Conservation (phyloP, 2,888 invertebrate species). For the Caenorhabditis sp. region DNA sequence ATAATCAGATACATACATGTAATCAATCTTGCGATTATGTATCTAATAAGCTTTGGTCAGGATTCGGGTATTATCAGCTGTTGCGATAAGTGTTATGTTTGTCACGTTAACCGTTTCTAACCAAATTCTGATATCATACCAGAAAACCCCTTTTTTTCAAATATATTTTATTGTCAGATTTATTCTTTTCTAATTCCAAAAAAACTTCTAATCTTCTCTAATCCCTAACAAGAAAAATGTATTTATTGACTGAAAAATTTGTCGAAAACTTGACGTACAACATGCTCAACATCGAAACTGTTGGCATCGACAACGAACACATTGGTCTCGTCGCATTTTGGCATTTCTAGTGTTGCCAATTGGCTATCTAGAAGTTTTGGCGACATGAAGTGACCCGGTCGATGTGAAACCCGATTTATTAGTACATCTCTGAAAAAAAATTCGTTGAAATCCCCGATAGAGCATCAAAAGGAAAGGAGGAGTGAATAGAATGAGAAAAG, state of each 20-base stretch:
- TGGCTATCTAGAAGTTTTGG: constrained; percentile 24
- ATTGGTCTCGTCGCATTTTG: constrained; percentile 11
- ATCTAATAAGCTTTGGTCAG: too few species aligned
- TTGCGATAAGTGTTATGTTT: too few species aligned
- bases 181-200: neutral
- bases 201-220: neutral
- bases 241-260: neutral
- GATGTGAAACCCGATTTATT: constrained; percentile 12
- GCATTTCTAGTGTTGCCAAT: constrained; percentile 27
- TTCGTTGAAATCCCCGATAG: neutral
- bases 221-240: neutral
- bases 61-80: too few species aligned
- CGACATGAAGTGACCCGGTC: constrained; percentile 36
- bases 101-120: too few species aligned
- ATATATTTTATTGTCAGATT: neutral
- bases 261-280: neutral
- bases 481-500: neutral
- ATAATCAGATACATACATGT: too few species aligned
- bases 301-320: constrained; percentile 15
- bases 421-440: constrained; percentile 30
- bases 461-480: neutral
- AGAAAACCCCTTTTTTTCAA: too few species aligned
- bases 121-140: too few species aligned
- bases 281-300: neutral
- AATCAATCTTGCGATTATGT: too few species aligned